Evolutionary conservation across 2,888 invertebrate genomes (phyloP), one percentile per base, ranked within the genome.

Genomic region (Athalia rosae): DNA sequence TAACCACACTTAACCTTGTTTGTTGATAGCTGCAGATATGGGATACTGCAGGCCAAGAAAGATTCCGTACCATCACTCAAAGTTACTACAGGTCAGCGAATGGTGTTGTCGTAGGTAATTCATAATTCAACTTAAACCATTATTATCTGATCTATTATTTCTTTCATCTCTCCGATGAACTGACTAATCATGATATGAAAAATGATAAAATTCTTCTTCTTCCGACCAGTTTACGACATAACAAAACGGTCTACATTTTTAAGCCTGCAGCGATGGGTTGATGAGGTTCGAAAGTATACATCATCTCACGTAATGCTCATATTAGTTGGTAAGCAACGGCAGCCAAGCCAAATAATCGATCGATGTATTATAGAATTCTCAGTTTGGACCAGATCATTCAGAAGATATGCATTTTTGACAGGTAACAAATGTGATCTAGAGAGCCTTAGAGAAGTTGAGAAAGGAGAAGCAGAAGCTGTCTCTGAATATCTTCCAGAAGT

Each of bases 11-110:
- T 76, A 45, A 47, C 13, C 43, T 78, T 78, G 11, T 48, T 78
- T 80, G 74, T 81, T 90, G 90, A 82, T 90, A 97, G 96, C 92
- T 97, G 80, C 98, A 98, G 93, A 98, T 98, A 88, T 98, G 98
- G 98, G 98, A 98, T 91, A 98, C 98, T 8, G 98, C 98, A 76
- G 98, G 98, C 0, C 98, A 98, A 88, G 98, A 99, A 90, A 92
- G 98, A 80, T 98, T 99, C 91, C 94, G 98, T 79, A 98, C 98
- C 4, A 98, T 99, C 84, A 99, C 98, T 0, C 98, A 98, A 89
- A 98, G 98, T 89, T 98, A 98, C 89, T 99, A 98, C 91, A 94
- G 99, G 87, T 98, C 97, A 83, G 98, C 98, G 61, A 98, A 99
- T 92, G 98, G 98, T 83, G 98, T 99, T 79, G 96, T 99, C 82